Conservation (phyloP, 92 coral and sea anemone species). For the Anthopleura xanthogrammica region DNA sequence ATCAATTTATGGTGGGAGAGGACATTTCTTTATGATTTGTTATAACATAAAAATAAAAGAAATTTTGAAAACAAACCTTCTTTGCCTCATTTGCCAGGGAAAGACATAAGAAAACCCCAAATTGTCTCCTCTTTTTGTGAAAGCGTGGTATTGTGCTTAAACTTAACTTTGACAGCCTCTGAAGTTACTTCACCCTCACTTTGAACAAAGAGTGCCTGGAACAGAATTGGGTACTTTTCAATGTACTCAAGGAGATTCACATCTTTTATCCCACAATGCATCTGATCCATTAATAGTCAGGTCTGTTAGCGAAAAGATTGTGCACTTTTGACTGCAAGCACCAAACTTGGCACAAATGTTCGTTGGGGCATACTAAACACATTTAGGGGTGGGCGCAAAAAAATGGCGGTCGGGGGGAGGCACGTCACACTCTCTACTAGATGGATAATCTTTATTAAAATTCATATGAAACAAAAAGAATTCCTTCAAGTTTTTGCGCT, state of each 20-base stretch:
- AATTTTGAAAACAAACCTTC: neutral
- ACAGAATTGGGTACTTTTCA: conserved; percentile 15
- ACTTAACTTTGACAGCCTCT: conserved; percentile 14
- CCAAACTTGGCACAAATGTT: too few relatives aligned
- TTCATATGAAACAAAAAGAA: too few relatives aligned
- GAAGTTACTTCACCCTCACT: conserved; percentile 8
- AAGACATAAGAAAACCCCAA: conserved; percentile 12
- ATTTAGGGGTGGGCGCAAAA: too few relatives aligned
- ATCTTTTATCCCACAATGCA: conserved; percentile 26
- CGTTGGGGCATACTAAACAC: too few relatives aligned
- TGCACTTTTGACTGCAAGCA: too few relatives aligned
- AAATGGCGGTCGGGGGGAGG: too few relatives aligned
- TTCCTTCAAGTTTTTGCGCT: too few relatives aligned
- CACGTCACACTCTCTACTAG: too few relatives aligned
- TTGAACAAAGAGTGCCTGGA: conserved; percentile 38
- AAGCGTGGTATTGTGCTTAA: conserved; percentile 15
- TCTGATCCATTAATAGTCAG: conserved; percentile 24
- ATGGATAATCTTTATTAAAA: too few relatives aligned
- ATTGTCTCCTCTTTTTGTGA: conserved; percentile 13
- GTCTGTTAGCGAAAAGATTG: too few relatives aligned
- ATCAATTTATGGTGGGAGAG: too few relatives aligned
- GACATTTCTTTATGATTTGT: too few relatives aligned
- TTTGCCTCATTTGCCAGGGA: neutral
- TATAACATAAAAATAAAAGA: neutral
- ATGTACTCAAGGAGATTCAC: conserved; percentile 18